Conservation (phyloP, 1,140 invertebrate species). For the Heliconius congener region DNA sequence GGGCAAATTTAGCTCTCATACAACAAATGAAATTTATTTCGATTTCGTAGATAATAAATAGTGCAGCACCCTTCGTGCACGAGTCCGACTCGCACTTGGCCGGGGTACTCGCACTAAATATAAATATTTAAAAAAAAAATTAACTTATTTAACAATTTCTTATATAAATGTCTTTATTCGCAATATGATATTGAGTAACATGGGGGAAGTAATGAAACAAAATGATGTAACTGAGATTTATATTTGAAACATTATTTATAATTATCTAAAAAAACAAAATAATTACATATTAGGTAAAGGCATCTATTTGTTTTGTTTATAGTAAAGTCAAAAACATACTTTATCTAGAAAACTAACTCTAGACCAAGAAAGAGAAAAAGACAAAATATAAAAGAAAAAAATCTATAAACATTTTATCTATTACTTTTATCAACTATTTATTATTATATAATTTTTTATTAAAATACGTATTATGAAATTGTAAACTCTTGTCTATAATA, state of each 20-base stretch:
- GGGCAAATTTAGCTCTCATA: no score
- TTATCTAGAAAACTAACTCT: constrained; percentile 20
- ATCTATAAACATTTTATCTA: neutral
- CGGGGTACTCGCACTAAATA: no score
- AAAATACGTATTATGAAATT: no score
- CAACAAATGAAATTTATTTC: no score
- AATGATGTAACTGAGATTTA: constrained; percentile 49
- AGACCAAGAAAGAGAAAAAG: constrained; percentile 10
- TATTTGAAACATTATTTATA: constrained; percentile 55
- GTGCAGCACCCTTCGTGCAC: no score
- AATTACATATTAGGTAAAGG: constrained; percentile 26
- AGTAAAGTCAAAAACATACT: neutral
- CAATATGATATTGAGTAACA: no score
- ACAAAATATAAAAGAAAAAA: neutral
- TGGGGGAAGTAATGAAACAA: constrained; percentile 48
- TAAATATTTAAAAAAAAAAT: no score
- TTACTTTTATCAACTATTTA: neutral
- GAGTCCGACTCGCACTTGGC: no score
- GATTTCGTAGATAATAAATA: no score
- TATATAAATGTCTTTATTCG: no score
- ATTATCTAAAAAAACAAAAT: constrained; percentile 28
- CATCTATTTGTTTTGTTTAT: constrained; percentile 20
- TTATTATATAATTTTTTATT: no score
- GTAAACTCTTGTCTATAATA: neutral
- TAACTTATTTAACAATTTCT: no score